Base-by-base conservation (phyloP, 2,113 vertebrate species). In the Antechinus flavipes region DNA sequence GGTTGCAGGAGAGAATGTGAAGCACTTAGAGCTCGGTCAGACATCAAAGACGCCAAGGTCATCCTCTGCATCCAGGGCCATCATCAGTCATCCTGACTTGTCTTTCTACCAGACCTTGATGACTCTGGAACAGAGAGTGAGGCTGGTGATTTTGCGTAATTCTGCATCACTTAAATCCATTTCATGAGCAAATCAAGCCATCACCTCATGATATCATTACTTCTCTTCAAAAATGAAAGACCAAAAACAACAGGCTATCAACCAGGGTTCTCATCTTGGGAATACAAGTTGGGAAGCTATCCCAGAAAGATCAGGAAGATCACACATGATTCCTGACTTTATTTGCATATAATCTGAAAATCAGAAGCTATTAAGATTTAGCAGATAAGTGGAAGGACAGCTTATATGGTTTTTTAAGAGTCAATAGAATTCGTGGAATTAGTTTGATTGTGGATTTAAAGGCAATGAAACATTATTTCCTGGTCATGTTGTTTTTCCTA, bases 321-420 rank as follows among this genome's bases (percentile, higher is more conserved):
- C 90, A 93, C 0, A 94, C 50, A 84, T 27, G 22, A 0, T 52
- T 76, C 42, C 55, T 91, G 35, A 0, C 47, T 96, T 50, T 92
- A 92, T 97, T 97, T 96, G 95, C 92, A 96, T 94, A 96, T 92
- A 93, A 93, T 54, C 58, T 84, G n/a, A 22, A 42, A 84, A 84
- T 84, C 6, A 84, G n/a, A 84, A 84, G 68, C 68, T n/a, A 84
- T n/a, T 42, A 84, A 84, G 19, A 42, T 16, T 14, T n/a, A 76
- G 35, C 61, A n/a, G 61, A 14, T 9, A 6, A 42, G 19, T 42
- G 68, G 68, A 84, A 42, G n/a, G 35, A 42, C n/a, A 84, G 42
- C 35, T 84, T 84, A 42, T 2, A 42, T 84, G 35, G 42, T 84
- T 84, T 84, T 42, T 26, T 84, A 19, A 84, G 16, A 84, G 5